Base-by-base conservation (phyloP, 1,140 invertebrate species). In the Penaeus chinensis region DNA sequence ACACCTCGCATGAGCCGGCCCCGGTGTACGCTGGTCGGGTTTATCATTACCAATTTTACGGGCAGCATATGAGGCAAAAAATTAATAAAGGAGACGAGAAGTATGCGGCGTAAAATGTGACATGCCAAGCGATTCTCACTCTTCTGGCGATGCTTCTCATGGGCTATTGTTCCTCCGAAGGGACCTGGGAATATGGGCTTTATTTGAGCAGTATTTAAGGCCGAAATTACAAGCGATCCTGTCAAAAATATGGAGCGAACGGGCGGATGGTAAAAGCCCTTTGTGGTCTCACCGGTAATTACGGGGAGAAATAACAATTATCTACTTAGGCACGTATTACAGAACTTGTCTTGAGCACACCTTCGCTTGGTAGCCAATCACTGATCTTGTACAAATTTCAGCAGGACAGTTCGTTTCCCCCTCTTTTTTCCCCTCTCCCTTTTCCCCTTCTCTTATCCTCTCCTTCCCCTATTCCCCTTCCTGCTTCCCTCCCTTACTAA, bases 31-130 rank as follows among this genome's bases (percentile, higher is more conserved):
- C 81, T 61, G 66, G 62, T 54, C 60, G 42, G 54, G 80, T 71
- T 87, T 87, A 87, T 87, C 85, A 87, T 87, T 87, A 87, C 85
- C 85, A 87, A 87, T 87, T 87, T 87, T 87, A 82, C 85, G 85
- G 85, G 27, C 80, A 82, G 81, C 85, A 82, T 87, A 87, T 83
- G 85, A 83, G 85, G 85, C 85, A 87, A 87, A 87, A 87, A 82
- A 87, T 82, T 87, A 87, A 87, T 82, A 82, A 82, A 87, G 85
- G 61, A 77, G 61, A 78, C 32, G 74, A 76, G 85, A 87, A 54
- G 63, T 87, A 87, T 87, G 85, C 80, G 80, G 79, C 81, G 85
- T 87, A 82, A 82, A 87, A 83, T 87, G 85, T 65, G 85, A 82
- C 42, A 77, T 32, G 81, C 32, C 60, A 61, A 19, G 81, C 66